Base-by-base conservation (phyloP, 2,797 vertebrate genomes). In the Melanogrammus aeglefinus region DNA sequence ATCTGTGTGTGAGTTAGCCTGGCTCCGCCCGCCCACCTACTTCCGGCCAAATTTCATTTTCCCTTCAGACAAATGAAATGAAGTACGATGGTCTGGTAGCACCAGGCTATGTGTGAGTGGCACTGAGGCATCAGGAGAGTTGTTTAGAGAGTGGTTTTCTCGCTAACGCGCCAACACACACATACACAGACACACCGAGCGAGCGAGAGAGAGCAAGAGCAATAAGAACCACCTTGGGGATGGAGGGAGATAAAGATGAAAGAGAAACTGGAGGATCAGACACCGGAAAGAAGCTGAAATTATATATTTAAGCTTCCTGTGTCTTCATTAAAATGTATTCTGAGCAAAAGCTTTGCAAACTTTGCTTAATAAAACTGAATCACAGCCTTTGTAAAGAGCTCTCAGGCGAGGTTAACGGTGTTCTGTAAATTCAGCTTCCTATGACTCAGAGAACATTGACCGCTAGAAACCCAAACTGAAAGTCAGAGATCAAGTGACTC, bases 91-190 rank as follows among this genome's bases (percentile, higher is more conserved):
- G n/a, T n/a, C n/a, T n/a, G n/a, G n/a, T n/a, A n/a, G n/a, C n/a
- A n/a, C n/a, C n/a, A n/a, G n/a, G n/a, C 36, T 73, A 44, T 74
- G 73, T 24, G 24, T 77, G 78, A 78, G 76, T 78, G 76, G 29
- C 35, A 47, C 24, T 76, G 75, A 79, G 76, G 84, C 83, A 83
- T 84, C 81, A 83, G 77, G 80, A 77, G 77, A 80, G 79, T 21
- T 2, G 77, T 78, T 72, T 79, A 82, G 78, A 85, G 77, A 86
- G 77, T 79, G 75, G 36, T 81, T 75, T 83, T 80, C 86, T 86
- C 83, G 12, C 91, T 89, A 79, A 92, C 88, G 24, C 79, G 80
- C 78, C 86, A 78, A 85, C 76, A 47, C 13, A 12, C 91, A 90
- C 90, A 90, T 83, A 85, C 88, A 85, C 80, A 80, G 80, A 88